Conservation (phyloP, 2,113 vertebrate species). For the Tachysurus vachellii region DNA sequence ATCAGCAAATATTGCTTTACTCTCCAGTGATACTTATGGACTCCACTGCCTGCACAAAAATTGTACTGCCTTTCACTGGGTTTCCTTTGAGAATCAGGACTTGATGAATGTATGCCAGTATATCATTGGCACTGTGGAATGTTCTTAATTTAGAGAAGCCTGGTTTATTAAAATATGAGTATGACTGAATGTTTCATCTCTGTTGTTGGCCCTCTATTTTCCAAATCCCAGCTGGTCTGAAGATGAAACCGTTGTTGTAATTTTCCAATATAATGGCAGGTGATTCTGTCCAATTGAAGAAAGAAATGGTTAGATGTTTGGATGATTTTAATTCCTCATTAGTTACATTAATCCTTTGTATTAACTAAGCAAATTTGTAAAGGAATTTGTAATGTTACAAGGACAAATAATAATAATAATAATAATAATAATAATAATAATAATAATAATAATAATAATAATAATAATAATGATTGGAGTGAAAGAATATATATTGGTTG, state of each 20-base stretch:
- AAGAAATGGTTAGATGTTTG: background rate
- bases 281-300: conserved; percentile 6
- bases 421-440: background rate
- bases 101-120: conserved; percentile 35
- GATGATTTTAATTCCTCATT: conserved; percentile 13
- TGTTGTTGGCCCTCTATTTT: conserved; percentile 34
- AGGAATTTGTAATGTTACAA: background rate
- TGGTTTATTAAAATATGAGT: conserved; percentile 35
- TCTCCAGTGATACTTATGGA: conserved; percentile 21
- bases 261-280: conserved; percentile 19
- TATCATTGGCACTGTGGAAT: conserved; percentile 27
- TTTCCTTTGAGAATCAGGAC: conserved; percentile 31
- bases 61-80: conserved; percentile 22
- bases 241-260: conserved; percentile 28
- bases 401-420: background rate
- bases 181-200: conserved; percentile 30
- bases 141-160: conserved; percentile 32
- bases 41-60: conserved; percentile 21
- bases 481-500: background rate
- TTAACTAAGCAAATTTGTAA: background rate
- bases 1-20: conserved; percentile 33
- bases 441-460: background rate
- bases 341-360: conserved; percentile 12
- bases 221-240: conserved; percentile 35
- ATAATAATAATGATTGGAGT: background rate